Evolutionary conservation across 2,797 vertebrate species (phyloP).

Genomic region (Labroides dimidiatus): DNA sequence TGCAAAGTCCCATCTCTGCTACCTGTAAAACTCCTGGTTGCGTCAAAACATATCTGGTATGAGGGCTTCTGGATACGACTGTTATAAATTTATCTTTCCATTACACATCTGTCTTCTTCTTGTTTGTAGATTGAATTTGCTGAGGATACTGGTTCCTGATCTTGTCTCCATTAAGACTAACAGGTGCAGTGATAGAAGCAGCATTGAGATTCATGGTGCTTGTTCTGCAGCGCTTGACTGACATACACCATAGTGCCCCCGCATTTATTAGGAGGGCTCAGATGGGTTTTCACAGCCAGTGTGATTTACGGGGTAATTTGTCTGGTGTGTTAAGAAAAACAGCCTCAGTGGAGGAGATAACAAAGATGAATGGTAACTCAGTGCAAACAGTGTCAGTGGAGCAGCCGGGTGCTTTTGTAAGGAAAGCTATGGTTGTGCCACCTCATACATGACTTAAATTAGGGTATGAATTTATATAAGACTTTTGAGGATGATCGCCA

Average conservation of each 20-base stretch:
- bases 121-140: not conserved
- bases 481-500: too few species aligned
- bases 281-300: slow-evolving; percentile 31
- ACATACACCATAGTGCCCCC: slow-evolving; percentile 8
- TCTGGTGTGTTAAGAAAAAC: slow-evolving; percentile 18
- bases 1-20: not conserved
- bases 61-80: not conserved
- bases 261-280: slow-evolving; percentile 41
- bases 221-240: slow-evolving; percentile 2
- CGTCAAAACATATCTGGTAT: not conserved
- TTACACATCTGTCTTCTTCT: not conserved
- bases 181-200: not conserved
- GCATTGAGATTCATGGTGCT: not conserved
- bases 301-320: slow-evolving; percentile 58
- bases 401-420: not conserved
- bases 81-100: not conserved
- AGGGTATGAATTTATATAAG: not conserved
- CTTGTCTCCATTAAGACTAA: not conserved
- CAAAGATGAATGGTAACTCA: slow-evolving; percentile 29
- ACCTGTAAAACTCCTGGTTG: slow-evolving; percentile 1
- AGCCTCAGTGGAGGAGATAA: slow-evolving; percentile 45
- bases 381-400: not conserved
- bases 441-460: not conserved
- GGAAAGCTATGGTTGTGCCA: not conserved
- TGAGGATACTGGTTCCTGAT: not conserved